Percentiles rank a stretch among this genome's conserved stretches.
Evolutionary conservation across 2,888 invertebrate genomes (phyloP).

Genomic region (Rambutsinella grinnellia): DNA sequence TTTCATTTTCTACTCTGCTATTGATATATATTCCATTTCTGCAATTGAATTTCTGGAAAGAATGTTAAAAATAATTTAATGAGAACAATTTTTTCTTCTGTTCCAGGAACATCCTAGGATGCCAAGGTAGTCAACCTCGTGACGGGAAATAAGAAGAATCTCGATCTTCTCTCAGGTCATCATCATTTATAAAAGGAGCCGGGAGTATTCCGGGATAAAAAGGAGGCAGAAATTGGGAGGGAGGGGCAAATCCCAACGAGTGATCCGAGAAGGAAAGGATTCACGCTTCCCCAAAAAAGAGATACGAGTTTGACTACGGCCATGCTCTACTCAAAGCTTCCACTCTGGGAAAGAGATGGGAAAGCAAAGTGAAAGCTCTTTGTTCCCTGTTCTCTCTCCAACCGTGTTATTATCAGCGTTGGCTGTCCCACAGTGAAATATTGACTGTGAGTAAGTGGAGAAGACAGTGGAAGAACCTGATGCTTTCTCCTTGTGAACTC

Average conservation of each 20-base stretch:
- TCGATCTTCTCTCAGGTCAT: too few species aligned
- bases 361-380: background rate
- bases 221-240: constrained; percentile 16
- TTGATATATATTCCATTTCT: too few species aligned
- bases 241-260: constrained; percentile 23
- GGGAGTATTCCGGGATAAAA: background rate
- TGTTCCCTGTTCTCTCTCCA: background rate
- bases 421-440: background rate
- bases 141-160: too few species aligned
- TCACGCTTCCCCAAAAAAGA: background rate
- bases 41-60: too few species aligned
- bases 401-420: background rate
- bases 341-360: background rate
- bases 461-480: constrained; percentile 16
- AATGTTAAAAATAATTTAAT: too few species aligned
- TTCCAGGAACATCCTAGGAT: too few species aligned
- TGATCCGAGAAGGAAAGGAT: background rate
- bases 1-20: too few species aligned
- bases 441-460: background rate
- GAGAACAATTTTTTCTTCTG: too few species aligned
- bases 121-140: too few species aligned
- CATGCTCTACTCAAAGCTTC: background rate
- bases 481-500: constrained; percentile 33
- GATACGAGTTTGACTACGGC: constrained; percentile 12
- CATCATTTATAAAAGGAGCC: constrained; percentile 4